Evolutionary conservation across 1,140 invertebrate genomes (phyloP), one percentile per base, ranked within the genome.

Genomic region (Drosophila kurseongensis): DNA sequence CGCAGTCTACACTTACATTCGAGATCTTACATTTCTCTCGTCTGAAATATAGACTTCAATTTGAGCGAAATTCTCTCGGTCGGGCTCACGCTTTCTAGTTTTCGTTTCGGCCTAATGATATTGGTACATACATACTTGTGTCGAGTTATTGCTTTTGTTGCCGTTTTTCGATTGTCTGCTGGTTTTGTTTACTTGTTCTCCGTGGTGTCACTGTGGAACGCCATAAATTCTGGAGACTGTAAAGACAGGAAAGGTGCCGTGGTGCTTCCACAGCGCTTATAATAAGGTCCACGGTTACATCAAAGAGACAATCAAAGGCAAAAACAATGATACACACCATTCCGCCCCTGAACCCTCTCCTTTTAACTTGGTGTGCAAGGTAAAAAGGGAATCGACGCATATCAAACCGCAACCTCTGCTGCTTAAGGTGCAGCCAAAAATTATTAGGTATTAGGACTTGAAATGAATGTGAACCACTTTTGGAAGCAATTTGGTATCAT

Each of bases 271-370:
- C 40, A 32, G 32, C 52, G 40, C 9, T 38, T 38, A 36, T 76
- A 72, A 76, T 76, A 78, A 59, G 55, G 41, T 38, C 55, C 48
- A 60, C 80, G 80, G 80, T 38, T 55, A 83, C 80, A 67, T 80
- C 76, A 83, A 83, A 84, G 71, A 79, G 60, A 83, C 63, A 84
- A 85, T 80, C 79, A 83, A 60, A 50, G 55, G 50, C 54, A 23
- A 54, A 48, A 75, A 83, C 80, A 79, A 84, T 76, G 63, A 67
- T 47, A 40, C 51, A 75, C 48, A 48, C 42, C 27, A n/a, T 13
- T 13, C 6, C 66, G 14, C 5, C 13, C 14, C 23, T 23, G 23
- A 23, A 23, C 10, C 48, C 14, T 18, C 13, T 2, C 3, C 13
- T 9, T 32, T 5, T 29, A 29, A 16, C n/a, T 16, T 7, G 48